Conservation (phyloP, 2,797 vertebrate genomes). For the Hippopotamyrus pictus region DNA sequence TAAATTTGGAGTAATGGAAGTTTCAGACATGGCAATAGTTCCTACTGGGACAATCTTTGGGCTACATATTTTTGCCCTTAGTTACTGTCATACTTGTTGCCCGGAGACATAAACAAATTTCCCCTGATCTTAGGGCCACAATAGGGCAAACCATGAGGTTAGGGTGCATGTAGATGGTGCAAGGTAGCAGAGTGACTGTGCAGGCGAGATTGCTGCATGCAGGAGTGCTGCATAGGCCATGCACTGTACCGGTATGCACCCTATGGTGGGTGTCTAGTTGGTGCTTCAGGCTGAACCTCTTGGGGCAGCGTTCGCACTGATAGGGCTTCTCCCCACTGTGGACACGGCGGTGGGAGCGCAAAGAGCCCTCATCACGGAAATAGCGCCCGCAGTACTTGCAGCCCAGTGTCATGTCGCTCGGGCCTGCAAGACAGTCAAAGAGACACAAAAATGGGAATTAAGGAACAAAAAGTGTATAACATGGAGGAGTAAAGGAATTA, state of each 20-base stretch:
- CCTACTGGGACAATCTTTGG: not conserved
- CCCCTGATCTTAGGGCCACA: not conserved
- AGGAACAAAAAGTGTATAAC: not conserved
- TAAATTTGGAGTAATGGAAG: not conserved
- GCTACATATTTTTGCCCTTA: not conserved
- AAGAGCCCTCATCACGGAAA: constrained; percentile 39
- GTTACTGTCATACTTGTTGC: not conserved
- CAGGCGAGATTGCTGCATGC: not conserved
- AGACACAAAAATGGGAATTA: not conserved
- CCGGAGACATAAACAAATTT: not conserved
- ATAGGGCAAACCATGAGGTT: not conserved
- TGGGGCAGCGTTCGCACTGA: constrained; percentile 67
- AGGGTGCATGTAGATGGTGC: not conserved
- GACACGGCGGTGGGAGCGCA: constrained; percentile 49
- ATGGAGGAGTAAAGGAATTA: not conserved
- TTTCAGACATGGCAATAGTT: not conserved
- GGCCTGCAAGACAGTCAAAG: not conserved
- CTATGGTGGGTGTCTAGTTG: constrained; percentile 76
- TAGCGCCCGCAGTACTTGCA: constrained; percentile 46
- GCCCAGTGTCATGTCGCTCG: constrained; percentile 37
- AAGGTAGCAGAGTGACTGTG: not conserved
- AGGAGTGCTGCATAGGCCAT: not conserved
- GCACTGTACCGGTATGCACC: constrained; percentile 71
- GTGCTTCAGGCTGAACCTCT: constrained; percentile 77
- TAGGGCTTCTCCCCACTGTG: constrained; percentile 58